phyloP scores from a whole-genome alignment of 2,113 vertebrate species.

The Chascanopsetta lugubris region DNA sequence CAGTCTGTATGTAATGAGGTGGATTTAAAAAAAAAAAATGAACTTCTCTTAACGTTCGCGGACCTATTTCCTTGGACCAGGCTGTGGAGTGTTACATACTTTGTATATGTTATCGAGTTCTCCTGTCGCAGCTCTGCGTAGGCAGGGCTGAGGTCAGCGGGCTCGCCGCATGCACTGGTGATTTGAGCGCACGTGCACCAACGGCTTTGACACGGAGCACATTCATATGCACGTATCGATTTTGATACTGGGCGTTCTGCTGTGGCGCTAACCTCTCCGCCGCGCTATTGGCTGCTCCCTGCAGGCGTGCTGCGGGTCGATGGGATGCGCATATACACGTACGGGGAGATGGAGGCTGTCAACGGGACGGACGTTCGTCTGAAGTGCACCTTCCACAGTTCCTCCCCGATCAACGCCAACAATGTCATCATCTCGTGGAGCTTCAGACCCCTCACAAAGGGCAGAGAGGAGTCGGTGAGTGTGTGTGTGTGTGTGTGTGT shows the following conservation, averaged over 20 bases:
- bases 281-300: conserved; percentile 8
- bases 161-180: conserved; percentile 34
- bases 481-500: conserved; percentile 7
- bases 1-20: too few species aligned
- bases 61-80: too few species aligned
- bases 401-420: conserved; percentile 69
- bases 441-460: conserved; percentile 84
- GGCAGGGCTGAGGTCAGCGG: conserved; percentile 45
- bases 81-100: too few species aligned
- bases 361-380: conserved; percentile 90
- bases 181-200: too few species aligned
- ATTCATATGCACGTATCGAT: conserved; percentile 15
- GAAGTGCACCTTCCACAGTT: conserved; percentile 90
- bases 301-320: conserved; percentile 76
- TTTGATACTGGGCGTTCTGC: neutral
- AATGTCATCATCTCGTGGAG: conserved; percentile 85
- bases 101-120: too few species aligned
- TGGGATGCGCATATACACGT: conserved; percentile 86
- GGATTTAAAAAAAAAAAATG: too few species aligned
- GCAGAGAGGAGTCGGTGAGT: conserved; percentile 86
- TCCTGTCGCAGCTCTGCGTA: conserved; percentile 33
- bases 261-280: conserved; percentile 5
- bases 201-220: neutral
- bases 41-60: too few species aligned
- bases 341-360: conserved; percentile 83